These are phyloP conservation scores for Orgyia antiqua DNA, from an alignment of 2,888 invertebrate species.

Conservation along the genomic window DNA sequence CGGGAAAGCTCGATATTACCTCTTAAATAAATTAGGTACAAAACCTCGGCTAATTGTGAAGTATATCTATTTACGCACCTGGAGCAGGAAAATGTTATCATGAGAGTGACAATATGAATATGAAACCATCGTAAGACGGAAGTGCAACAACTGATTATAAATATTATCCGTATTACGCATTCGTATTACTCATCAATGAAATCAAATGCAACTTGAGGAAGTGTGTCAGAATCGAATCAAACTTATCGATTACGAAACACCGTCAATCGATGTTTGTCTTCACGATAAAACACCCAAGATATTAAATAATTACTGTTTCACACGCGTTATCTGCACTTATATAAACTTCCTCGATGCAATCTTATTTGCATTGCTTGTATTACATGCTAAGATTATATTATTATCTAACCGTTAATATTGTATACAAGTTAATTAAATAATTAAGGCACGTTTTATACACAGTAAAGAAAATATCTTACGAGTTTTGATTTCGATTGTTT, in stretches of 20 bases:
- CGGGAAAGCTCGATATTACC: no score
- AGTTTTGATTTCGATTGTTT: no score
- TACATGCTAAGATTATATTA: background rate
- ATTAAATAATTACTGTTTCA: constrained; percentile 17
- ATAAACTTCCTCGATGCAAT: constrained; percentile 27
- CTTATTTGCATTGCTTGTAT: constrained; percentile 11
- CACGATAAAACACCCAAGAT: constrained; percentile 18
- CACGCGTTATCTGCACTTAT: constrained; percentile 21
- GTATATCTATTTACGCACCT: no score
- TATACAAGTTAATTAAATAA: constrained; percentile 1
- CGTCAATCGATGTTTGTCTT: constrained; percentile 21
- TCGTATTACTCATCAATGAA: constrained; percentile 5
- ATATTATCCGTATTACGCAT: background rate
- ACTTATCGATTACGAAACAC: constrained; percentile 24
- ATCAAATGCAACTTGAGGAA: constrained; percentile 12
- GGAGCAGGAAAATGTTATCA: no score
- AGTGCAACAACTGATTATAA: constrained; percentile 7
- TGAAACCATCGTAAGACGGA: constrained; percentile 1
- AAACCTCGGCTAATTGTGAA: no score
- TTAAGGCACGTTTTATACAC: no score
- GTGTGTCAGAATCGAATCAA: constrained; percentile 14
- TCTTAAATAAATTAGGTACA: no score
- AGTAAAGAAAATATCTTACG: no score
- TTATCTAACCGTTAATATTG: no score
- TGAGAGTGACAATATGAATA: no score